phyloP scores from a whole-genome alignment of 2,113 vertebrate genomes.

The Embiotoca jacksoni region DNA sequence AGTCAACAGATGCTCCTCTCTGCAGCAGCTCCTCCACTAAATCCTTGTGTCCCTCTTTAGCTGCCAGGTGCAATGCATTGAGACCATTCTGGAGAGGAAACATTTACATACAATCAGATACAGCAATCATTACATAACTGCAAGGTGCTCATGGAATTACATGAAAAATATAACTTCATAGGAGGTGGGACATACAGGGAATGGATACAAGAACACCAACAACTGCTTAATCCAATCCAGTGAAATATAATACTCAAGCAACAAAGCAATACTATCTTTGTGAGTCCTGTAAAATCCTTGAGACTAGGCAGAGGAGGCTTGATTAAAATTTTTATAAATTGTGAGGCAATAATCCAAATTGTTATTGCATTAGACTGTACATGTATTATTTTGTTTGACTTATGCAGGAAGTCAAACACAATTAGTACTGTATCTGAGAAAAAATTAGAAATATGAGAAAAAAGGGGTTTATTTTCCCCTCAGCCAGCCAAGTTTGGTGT shows the following conservation, averaged over 20 bases:
- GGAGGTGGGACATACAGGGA: not conserved
- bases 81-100: conserved; percentile 91
- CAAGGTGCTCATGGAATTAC: not conserved
- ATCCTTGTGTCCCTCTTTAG: conserved; percentile 96
- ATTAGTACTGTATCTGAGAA: not conserved
- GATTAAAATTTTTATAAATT: not conserved
- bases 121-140: not conserved
- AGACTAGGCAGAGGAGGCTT: not conserved
- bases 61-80: conserved; percentile 96
- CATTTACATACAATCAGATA: not conserved
- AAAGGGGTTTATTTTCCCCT: not conserved
- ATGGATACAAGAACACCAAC: not conserved
- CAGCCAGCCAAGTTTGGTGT: not conserved
- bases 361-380: not conserved
- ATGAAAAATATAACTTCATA: not conserved
- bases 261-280: not conserved
- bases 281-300: not conserved
- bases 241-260: not conserved
- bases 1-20: conserved; percentile 93
- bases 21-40: conserved; percentile 96
- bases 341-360: not conserved
- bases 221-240: not conserved
- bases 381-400: too few relatives aligned
- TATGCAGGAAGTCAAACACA: not conserved
- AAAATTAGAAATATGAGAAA: not conserved